Evolutionary conservation across 2,797 vertebrate species (phyloP).

Genomic region (Chaetophractus vellerosus): DNA sequence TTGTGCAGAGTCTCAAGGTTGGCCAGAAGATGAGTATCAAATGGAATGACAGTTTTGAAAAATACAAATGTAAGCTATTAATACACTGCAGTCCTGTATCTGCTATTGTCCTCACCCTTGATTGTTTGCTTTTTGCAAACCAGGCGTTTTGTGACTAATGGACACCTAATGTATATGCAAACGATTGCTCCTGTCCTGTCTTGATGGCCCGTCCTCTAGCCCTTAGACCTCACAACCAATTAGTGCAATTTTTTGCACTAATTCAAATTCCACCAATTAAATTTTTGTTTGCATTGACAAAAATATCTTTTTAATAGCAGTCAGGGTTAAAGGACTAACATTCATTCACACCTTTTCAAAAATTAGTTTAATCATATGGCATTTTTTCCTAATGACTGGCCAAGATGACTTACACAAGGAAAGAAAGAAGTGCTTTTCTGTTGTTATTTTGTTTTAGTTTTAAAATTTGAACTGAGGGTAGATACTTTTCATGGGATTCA

Average conservation of each 20-base stretch:
- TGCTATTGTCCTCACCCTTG: neutral
- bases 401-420: neutral
- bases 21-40: neutral
- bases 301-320: neutral
- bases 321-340: conserved; percentile 12
- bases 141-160: neutral
- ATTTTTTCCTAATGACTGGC: conserved; percentile 25
- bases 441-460: neutral
- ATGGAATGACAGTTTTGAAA: conserved; percentile 15
- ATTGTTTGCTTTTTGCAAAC: conserved; percentile 37
- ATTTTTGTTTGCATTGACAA: conserved; percentile 20
- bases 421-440: neutral
- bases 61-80: neutral
- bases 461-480: neutral
- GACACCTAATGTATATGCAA: neutral
- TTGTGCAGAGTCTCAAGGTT: neutral
- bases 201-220: neutral
- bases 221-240: neutral
- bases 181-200: neutral
- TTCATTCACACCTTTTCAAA: neutral
- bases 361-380: conserved; percentile 32
- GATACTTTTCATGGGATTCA: neutral
- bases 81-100: neutral
- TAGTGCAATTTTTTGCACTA: neutral
- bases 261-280: neutral